Conservation (phyloP, 2,888 invertebrate genomes). For the Amaurobius ferox region DNA sequence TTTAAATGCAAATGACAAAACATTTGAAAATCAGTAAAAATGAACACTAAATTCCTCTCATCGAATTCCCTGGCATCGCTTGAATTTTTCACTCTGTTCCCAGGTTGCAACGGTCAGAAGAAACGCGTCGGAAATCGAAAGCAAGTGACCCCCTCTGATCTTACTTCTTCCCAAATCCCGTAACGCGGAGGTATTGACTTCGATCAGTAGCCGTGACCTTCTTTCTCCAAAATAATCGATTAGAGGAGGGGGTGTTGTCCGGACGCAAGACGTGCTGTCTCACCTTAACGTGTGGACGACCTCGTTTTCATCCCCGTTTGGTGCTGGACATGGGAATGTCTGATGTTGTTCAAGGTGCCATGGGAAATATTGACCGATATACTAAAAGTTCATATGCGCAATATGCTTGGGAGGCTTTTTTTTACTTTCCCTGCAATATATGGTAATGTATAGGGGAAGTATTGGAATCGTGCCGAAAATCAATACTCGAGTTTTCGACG, state of each 20-base stretch:
- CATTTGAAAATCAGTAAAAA: too few relatives aligned
- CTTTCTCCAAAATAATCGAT: slow-evolving; percentile 13
- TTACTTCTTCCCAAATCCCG: not conserved
- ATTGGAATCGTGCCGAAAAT: too few relatives aligned
- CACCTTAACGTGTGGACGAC: not conserved
- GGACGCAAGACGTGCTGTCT: not conserved
- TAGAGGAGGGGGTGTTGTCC: not conserved
- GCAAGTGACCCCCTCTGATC: not conserved
- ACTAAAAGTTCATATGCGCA: too few relatives aligned
- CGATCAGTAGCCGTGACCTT: slow-evolving; percentile 14
- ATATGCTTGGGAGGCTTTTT: too few relatives aligned
- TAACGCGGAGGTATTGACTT: slow-evolving; percentile 12
- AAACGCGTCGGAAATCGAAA: not conserved
- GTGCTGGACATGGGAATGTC: too few relatives aligned
- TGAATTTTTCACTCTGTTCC: not conserved
- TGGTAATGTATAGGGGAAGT: too few relatives aligned
- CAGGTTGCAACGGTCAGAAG: not conserved
- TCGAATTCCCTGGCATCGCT: not conserved
- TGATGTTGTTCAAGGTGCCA: too few relatives aligned
- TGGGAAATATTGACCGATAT: too few relatives aligned
- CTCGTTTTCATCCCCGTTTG: not conserved
- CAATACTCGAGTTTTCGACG: too few relatives aligned
- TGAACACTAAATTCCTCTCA: not conserved
- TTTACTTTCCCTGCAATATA: too few relatives aligned
- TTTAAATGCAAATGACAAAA: too few relatives aligned